A percentile compares a stretch with the other conserved stretches of the same genome.
phyloP scores from a whole-genome alignment of 2,113 vertebrate genomes.

The Empidonax alnorum region DNA sequence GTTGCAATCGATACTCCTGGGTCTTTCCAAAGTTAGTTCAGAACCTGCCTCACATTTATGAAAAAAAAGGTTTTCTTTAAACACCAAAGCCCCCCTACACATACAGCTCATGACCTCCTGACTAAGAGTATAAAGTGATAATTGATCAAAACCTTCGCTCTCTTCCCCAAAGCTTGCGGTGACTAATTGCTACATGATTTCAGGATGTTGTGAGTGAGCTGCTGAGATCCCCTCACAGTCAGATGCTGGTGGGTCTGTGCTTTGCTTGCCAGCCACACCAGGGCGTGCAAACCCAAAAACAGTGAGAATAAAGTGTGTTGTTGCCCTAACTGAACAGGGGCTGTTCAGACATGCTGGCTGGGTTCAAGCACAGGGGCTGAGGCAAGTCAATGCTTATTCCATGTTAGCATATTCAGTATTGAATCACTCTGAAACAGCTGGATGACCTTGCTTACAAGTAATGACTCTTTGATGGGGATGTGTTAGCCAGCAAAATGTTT shows the following conservation, averaged over 20 bases:
- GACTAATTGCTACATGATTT: rapidly evolving
- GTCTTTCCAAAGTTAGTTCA: background rate
- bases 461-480: background rate
- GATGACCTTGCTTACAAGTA: background rate
- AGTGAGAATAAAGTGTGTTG: background rate
- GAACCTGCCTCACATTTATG: background rate
- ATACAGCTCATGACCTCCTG: background rate
- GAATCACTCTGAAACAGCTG: background rate
- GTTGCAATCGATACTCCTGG: background rate
- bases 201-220: background rate
- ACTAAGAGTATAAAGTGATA: background rate
- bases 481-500: background rate
- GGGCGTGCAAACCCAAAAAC: rapidly evolving
- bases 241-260: background rate
- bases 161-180: background rate
- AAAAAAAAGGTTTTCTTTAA: background rate
- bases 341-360: background rate
- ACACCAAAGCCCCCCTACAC: rapidly evolving
- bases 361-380: background rate
- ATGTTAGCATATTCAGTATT: rapidly evolving
- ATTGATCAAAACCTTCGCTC: background rate
- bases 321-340: background rate
- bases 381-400: background rate
- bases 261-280: background rate
- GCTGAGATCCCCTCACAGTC: background rate